A percentile compares a stretch with the other conserved stretches of the same genome.
These are phyloP conservation scores for Leucozona laternaria DNA, from an alignment of 2,888 invertebrate species.

Conservation along the genomic window DNA sequence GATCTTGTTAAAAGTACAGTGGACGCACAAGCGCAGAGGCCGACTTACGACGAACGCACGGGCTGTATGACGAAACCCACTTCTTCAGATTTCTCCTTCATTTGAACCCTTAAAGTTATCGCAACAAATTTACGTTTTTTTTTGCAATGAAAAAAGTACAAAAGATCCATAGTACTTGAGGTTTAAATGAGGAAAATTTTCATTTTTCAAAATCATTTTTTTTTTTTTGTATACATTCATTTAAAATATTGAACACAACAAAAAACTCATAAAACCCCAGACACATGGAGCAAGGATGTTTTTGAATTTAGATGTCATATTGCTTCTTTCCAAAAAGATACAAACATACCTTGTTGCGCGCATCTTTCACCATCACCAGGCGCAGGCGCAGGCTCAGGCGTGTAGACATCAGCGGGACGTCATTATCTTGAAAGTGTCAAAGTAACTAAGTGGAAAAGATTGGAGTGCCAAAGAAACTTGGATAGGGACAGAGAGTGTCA, in stretches of 20 bases:
- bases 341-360: constrained; percentile 40
- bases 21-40: no score
- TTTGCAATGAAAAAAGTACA: background rate
- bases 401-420: constrained; percentile 47
- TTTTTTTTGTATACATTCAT: constrained; percentile 1
- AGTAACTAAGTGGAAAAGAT: constrained; percentile 10
- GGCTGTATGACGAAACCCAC: no score
- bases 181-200: constrained; percentile 40
- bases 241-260: constrained; percentile 34
- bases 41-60: no score
- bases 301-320: constrained; percentile 61
- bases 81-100: no score
- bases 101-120: background rate
- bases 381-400: constrained; percentile 22
- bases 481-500: background rate
- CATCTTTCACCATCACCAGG: constrained; percentile 25
- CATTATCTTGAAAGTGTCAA: constrained; percentile 30
- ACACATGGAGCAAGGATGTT: constrained; percentile 66
- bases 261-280: background rate
- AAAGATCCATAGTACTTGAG: background rate
- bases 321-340: background rate
- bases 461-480: constrained; percentile 10
- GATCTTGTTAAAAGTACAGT: no score
- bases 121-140: background rate
- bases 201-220: constrained; percentile 24